phyloP scores from a whole-genome alignment of 2,888 invertebrate species.

The Aphidoletes aphidimyza region DNA sequence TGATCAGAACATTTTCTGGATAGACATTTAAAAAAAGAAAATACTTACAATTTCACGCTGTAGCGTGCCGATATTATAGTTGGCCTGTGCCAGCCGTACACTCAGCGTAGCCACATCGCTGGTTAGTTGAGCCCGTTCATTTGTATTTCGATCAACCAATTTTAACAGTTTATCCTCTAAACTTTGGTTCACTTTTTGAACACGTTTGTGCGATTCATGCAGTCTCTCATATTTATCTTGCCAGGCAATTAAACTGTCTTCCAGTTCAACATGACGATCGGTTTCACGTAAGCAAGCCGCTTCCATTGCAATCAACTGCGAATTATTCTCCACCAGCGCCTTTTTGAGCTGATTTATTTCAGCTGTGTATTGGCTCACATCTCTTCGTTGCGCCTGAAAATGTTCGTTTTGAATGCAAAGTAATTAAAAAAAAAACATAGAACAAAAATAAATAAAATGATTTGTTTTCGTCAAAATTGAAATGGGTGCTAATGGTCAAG shows the following conservation, averaged over 20 bases:
- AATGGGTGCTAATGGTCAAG: neutral
- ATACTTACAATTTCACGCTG: constrained; percentile 84
- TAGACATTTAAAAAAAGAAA: neutral
- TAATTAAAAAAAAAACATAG: neutral
- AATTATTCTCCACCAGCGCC: constrained; percentile 82
- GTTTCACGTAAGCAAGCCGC: constrained; percentile 85
- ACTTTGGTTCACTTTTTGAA: constrained; percentile 94
- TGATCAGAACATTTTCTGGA: neutral
- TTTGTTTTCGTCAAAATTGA: neutral
- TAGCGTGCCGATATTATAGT: constrained; percentile 83
- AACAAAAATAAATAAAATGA: neutral
- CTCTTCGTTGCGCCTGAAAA: constrained; percentile 70
- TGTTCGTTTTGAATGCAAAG: no score
- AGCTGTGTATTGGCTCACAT: constrained; percentile 73
- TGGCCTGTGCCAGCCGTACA: constrained; percentile 84
- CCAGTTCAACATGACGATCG: constrained; percentile 80
- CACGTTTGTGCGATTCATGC: constrained; percentile 91
- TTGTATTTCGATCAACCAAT: constrained; percentile 91
- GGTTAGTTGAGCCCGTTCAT: constrained; percentile 86
- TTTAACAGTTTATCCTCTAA: constrained; percentile 93
- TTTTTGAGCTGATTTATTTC: constrained; percentile 90
- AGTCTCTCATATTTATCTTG: constrained; percentile 93
- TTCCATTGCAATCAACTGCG: constrained; percentile 86
- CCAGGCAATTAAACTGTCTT: constrained; percentile 87
- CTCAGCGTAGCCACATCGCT: constrained; percentile 88